Evolutionary conservation across 1,140 invertebrate genomes (phyloP).

Genomic region (Schlechtendalia chinensis): DNA sequence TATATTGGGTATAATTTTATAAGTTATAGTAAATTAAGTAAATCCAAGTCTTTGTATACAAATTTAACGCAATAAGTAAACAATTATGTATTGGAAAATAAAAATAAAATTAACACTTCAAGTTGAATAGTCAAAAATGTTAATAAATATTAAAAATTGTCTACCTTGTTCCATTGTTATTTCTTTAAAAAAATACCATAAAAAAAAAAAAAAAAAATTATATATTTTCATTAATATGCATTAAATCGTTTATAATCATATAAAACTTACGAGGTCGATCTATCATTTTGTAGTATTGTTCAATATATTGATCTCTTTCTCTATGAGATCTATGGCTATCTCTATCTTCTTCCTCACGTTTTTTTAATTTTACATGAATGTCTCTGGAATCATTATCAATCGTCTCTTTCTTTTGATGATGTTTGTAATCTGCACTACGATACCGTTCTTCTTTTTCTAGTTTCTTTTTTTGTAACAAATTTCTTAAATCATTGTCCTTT

Average conservation of each 20-base stretch:
- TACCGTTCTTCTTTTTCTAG: constrained; percentile 44
- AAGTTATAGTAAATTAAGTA: too few relatives aligned
- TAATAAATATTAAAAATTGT: constrained; percentile 6
- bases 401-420: constrained; percentile 20
- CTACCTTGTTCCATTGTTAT: constrained; percentile 26
- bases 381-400: constrained; percentile 19
- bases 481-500: constrained; percentile 49
- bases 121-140: neutral
- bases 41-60: too few relatives aligned
- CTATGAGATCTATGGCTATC: constrained; percentile 8
- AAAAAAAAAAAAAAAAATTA: neutral
- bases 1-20: too few relatives aligned
- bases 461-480: constrained; percentile 46
- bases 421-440: constrained; percentile 36
- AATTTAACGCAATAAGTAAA: neutral
- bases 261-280: constrained; percentile 38
- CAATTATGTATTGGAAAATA: neutral
- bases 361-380: constrained; percentile 17
- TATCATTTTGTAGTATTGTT: constrained; percentile 41
- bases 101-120: neutral
- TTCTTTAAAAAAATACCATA: constrained; percentile 23
- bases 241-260: neutral
- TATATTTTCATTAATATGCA: constrained; percentile 9
- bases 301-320: constrained; percentile 47
- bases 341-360: constrained; percentile 37